phyloP scores from a whole-genome alignment of 1,140 invertebrate genomes.

The Plectus sambesii region DNA sequence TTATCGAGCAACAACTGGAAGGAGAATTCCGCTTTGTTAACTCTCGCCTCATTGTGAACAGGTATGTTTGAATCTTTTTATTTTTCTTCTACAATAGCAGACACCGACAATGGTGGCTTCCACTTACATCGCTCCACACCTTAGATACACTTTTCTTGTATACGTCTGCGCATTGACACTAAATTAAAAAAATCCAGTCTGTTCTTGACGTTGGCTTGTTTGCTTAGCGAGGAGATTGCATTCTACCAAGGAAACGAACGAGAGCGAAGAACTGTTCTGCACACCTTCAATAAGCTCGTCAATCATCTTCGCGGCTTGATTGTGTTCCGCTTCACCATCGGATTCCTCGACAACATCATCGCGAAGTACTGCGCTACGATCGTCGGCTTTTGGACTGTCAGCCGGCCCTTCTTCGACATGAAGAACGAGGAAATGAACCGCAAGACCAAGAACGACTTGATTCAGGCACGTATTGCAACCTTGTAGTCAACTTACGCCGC shows the following conservation, averaged over 20 bases:
- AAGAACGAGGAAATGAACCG: constrained; percentile 44
- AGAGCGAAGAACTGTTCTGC: constrained; percentile 73
- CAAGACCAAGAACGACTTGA: constrained; percentile 40
- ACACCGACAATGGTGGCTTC: too few species aligned
- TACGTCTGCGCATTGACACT: too few species aligned
- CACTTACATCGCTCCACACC: constrained; percentile 6
- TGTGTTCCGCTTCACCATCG: constrained; percentile 80
- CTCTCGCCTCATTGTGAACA: constrained; percentile 85
- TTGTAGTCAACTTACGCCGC: constrained; percentile 1
- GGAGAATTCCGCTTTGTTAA: constrained; percentile 95
- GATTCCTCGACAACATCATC: constrained; percentile 85
- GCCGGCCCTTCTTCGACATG: constrained; percentile 73
- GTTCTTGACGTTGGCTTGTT: too few species aligned
- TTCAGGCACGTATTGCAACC: constrained; percentile 21
- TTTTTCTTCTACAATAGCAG: too few species aligned
- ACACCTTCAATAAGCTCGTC: constrained; percentile 77
- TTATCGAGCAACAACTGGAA: constrained; percentile 85
- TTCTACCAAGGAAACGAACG: constrained; percentile 75
- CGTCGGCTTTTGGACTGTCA: constrained; percentile 86
- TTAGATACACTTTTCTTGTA: too few species aligned
- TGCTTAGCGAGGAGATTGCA: too few species aligned
- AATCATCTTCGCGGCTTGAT: constrained; percentile 75
- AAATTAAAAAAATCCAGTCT: constrained; percentile 12
- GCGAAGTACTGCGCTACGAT: constrained; percentile 90
- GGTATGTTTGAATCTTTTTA: constrained; percentile 22